Conservation (phyloP, 2,888 invertebrate species). For the Dryobota labecula region DNA sequence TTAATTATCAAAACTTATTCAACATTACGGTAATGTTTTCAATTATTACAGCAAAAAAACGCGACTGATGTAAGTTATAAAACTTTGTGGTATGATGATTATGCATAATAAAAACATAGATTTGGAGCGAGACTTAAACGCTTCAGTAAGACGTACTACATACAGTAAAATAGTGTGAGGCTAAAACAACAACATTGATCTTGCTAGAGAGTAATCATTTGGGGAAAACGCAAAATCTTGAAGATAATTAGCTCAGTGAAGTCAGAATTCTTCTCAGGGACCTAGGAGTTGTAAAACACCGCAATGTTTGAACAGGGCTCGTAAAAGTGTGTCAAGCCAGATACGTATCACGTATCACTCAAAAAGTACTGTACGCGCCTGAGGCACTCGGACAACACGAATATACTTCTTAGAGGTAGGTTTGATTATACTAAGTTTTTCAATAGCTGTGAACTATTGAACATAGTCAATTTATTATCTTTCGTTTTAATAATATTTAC, state of each 20-base stretch:
- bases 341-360: slow-evolving; percentile 67
- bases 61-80: neutral
- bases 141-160: neutral
- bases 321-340: slow-evolving; percentile 61
- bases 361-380: slow-evolving; percentile 62
- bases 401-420: too few species aligned
- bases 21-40: neutral
- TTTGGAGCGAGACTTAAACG: neutral
- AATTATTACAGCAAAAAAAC: neutral
- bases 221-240: slow-evolving; percentile 17
- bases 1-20: neutral
- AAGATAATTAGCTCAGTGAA: slow-evolving; percentile 22
- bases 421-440: slow-evolving; percentile 13
- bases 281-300: slow-evolving; percentile 41
- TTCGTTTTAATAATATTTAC: neutral
- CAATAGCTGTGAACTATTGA: slow-evolving; percentile 3
- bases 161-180: neutral
- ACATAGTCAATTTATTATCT: neutral
- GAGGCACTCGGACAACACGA: slow-evolving; percentile 14
- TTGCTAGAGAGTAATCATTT: neutral
- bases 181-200: slow-evolving; percentile 1
- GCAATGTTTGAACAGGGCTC: slow-evolving; percentile 58
- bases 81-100: neutral
- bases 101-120: slow-evolving; percentile 1
- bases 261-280: slow-evolving; percentile 34